Conservation (phyloP, 2,113 vertebrate species). For the Thalassarche chlororhynchos region DNA sequence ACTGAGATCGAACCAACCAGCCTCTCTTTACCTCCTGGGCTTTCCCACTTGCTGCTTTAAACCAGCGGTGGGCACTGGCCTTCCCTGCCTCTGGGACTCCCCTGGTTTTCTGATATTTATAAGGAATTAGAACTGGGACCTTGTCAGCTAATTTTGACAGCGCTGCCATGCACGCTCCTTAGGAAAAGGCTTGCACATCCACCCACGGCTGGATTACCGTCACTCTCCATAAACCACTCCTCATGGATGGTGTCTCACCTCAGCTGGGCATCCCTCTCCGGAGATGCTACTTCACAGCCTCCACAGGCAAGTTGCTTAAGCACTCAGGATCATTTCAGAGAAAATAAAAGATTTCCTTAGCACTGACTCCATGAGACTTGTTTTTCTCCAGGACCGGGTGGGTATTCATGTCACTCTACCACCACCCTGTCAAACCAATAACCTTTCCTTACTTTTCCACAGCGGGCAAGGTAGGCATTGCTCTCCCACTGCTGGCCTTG, state of each 20-base stretch:
- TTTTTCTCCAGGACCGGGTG: not conserved
- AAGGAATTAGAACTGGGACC: not conserved
- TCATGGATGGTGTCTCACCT: not conserved
- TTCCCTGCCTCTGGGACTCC: not conserved
- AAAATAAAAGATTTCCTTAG: not conserved
- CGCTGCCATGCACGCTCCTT: rapidly evolving
- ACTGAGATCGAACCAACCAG: rapidly evolving
- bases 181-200: not conserved
- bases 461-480: not conserved
- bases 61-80: not conserved
- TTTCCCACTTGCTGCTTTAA: not conserved
- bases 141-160: not conserved
- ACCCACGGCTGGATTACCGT: not conserved
- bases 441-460: not conserved
- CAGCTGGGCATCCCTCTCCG: not conserved
- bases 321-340: not conserved
- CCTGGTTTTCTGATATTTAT: not conserved
- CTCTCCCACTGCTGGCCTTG: not conserved
- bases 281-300: not conserved
- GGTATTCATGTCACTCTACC: not conserved
- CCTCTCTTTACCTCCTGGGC: not conserved
- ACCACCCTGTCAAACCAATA: not conserved
- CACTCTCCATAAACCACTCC: not conserved
- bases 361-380: not conserved
- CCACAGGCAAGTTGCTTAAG: not conserved